Base-by-base conservation (phyloP, 2,888 invertebrate species). In the Plutella xylostella region DNA sequence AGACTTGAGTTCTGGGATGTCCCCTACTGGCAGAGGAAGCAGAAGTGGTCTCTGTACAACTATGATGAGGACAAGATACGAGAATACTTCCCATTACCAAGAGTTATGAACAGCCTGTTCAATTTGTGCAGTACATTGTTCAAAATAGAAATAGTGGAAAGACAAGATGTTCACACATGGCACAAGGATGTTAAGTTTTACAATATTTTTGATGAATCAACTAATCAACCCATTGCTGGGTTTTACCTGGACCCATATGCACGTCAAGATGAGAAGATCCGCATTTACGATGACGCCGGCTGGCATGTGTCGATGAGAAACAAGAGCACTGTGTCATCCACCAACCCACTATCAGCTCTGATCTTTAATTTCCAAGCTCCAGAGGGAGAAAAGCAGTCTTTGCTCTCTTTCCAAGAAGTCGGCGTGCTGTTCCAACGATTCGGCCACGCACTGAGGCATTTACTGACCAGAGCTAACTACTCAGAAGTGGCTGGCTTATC, bases 221-320 rank as follows among this genome's bases (percentile, higher is more conserved):
- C 85, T 48, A 82, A 80, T 39, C 83, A 61, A 19, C 92, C 92
- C 0, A 75, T 93, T 2, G 92, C 91, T n/a, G 92, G 92, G 5
- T 94, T 96, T 63, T 96, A 93, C 64, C 76, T 96, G 0, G 96
- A 97, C 69, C 92, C 92, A 0, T 96, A 91, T 63, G 87, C 88
- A 0, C 86, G 90, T 42, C 83, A 86, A 38, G 86, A 89, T 44
- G 87, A 88, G 51, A 92, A 92, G 69, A 75, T 88, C 40, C 72
- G 82, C 30, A 68, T 85, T 19, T 80, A 86, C 38, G 85, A 86
- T 45, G 87, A 89, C 55, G 86, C 88, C 1, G 91, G 92, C 4
- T 93, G 91, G 90, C 90, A 93, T 82, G 87, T 94, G 9, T 85
- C 89, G n/a, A 90, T 94, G 41, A 87, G 91, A 52, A 92, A 90